phyloP scores from a whole-genome alignment of 2,113 vertebrate genomes.

The Australoheros scitulus region DNA sequence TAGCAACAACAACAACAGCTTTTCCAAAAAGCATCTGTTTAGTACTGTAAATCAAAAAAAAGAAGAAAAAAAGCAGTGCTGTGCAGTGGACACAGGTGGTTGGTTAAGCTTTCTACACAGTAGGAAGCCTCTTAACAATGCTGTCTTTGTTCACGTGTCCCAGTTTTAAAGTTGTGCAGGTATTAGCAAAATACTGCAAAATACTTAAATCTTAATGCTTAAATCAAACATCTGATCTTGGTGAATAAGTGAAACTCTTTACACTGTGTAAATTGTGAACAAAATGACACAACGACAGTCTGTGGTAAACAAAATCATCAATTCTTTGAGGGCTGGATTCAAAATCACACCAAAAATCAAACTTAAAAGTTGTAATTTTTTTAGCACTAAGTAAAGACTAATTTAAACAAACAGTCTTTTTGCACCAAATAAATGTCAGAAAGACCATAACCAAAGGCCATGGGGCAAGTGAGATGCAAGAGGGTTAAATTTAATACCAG shows the following conservation, averaged over 20 bases:
- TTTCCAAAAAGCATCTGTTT: constrained; percentile 74
- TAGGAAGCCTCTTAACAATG: constrained; percentile 29
- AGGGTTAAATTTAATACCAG: neutral
- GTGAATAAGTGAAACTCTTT: neutral
- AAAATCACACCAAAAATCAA: neutral
- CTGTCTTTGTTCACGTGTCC: constrained; percentile 8
- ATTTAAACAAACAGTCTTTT: neutral
- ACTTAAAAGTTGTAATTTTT: too few species aligned
- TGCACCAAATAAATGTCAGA: neutral
- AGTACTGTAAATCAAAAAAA: constrained; percentile 51
- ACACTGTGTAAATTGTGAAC: neutral
- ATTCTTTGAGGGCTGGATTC: neutral
- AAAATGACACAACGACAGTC: neutral
- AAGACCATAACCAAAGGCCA: neutral
- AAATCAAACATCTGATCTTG: neutral
- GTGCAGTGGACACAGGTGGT: constrained; percentile 61
- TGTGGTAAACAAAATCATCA: too few species aligned
- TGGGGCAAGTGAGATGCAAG: neutral
- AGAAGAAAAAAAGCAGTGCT: constrained; percentile 19
- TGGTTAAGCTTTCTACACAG: constrained; percentile 39
- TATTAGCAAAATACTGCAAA: constrained; percentile 16
- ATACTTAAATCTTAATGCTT: neutral
- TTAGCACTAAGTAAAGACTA: neutral
- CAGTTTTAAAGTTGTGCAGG: constrained; percentile 13
- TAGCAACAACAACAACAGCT: constrained; percentile 76